Percentiles rank a stretch among this genome's conserved stretches.
These are phyloP conservation scores for Caenorhabditis sulstoni DNA, from an alignment of 2,888 invertebrate genomes.

Conservation along the genomic window DNA sequence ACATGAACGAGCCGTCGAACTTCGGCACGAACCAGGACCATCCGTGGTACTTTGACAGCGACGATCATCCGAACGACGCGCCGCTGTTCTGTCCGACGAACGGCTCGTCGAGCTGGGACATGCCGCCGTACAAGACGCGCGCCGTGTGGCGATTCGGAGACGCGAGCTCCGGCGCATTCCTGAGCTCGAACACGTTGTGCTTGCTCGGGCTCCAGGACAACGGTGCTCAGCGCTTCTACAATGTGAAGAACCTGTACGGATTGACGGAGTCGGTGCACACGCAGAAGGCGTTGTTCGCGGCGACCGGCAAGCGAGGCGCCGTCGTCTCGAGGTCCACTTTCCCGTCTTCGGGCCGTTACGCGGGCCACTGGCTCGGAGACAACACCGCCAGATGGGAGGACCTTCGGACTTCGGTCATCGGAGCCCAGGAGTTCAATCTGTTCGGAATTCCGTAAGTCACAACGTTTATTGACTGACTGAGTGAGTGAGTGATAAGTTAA, in stretches of 20 bases:
- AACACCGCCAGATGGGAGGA: slow-evolving; percentile 88
- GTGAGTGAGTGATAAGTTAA: too few species aligned
- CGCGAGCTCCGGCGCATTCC: slow-evolving; percentile 45
- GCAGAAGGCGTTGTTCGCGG: slow-evolving; percentile 82
- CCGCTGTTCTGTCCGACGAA: slow-evolving; percentile 73
- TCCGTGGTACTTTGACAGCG: slow-evolving; percentile 72
- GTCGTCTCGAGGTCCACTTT: slow-evolving; percentile 81
- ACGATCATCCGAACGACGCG: slow-evolving; percentile 70
- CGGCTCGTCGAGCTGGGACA: slow-evolving; percentile 72
- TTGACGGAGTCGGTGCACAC: slow-evolving; percentile 87
- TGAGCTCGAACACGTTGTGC: slow-evolving; percentile 78
- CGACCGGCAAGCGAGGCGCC: slow-evolving; percentile 81
- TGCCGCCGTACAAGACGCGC: slow-evolving; percentile 76
- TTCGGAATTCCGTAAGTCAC: slow-evolving; percentile 67
- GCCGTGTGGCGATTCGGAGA: slow-evolving; percentile 72
- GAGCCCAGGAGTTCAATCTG: slow-evolving; percentile 70
- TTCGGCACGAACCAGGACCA: slow-evolving; percentile 83
- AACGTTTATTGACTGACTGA: too few species aligned
- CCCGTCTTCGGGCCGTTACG: slow-evolving; percentile 81
- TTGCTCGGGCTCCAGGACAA: slow-evolving; percentile 71
- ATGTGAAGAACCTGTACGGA: slow-evolving; percentile 84
- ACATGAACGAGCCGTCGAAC: slow-evolving; percentile 93
- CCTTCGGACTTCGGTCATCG: slow-evolving; percentile 82
- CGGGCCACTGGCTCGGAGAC: slow-evolving; percentile 90
- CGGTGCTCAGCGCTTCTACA: slow-evolving; percentile 70